Base-by-base conservation (phyloP, 2,888 invertebrate species). In the Girardia tigrina region DNA sequence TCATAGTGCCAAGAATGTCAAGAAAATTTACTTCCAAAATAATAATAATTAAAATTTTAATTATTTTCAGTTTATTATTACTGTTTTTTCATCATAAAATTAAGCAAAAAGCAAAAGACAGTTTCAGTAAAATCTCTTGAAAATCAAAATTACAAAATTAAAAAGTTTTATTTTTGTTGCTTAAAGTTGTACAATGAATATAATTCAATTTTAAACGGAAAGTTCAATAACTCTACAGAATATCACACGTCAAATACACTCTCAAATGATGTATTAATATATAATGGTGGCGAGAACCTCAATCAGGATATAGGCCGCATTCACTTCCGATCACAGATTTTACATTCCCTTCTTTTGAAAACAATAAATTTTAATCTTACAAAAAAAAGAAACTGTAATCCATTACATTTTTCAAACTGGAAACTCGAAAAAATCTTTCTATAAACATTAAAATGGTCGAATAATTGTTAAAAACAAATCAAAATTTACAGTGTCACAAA, bases 321-420 rank as follows among this genome's bases (percentile, higher is more conserved):
- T 2, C 56, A 12, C 23, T 20, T 12, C n/a, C 56, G n/a, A 56
- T 56, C 56, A 56, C 56, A 56, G 56, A 12, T 4, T 56, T 20
- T 20, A 56, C n/a, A 20, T 56, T 56, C n/a, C 56, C n/a, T 56
- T 6, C n/a, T n/a, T 12, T 23, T 56, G 2, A 56, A 56, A 56
- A 56, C 56, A 56, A 56, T 56, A 56, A 23, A 56, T 56, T 56
- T 56, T 16, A 56, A 56, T 56, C 56, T 56, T n/a, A 8, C 56
- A 56, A 20, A 56, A 56, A 56, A n/a, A n/a, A n/a, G n/a, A n/a
- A 36, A 8, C 16, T 36, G 36, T 12, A 36, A 36, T 36, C 36
- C 8, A 36, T 12, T 36, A 36, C 8, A 36, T 12, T 36, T 36
- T 36, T 12, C 8, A 36, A 16, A 12, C 2, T 56, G n/a, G n/a